Evolutionary conservation across 2,797 vertebrate genomes (phyloP).

Genomic region (Enteromius paludinosus): DNA sequence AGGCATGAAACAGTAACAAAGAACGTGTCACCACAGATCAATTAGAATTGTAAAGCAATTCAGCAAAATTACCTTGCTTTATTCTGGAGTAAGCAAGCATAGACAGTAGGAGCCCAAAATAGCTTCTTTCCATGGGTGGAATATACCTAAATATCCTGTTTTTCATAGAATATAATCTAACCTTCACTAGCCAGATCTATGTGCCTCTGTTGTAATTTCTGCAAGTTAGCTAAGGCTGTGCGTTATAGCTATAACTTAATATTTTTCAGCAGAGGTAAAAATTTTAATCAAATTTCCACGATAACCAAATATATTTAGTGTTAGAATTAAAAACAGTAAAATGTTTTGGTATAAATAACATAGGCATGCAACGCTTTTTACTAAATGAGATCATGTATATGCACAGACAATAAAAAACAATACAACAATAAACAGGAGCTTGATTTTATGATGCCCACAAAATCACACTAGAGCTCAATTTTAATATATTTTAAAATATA

Average conservation of each 20-base stretch:
- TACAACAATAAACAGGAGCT: not conserved
- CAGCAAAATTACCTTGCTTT: not conserved
- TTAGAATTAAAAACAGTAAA: not conserved
- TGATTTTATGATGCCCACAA: not conserved
- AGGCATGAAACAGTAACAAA: slow-evolving; percentile 49
- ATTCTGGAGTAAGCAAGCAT: not conserved
- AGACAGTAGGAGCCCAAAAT: not conserved
- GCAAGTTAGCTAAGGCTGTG: not conserved
- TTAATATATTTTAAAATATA: not conserved
- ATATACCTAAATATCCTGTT: not conserved
- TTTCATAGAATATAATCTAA: not conserved
- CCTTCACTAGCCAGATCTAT: not conserved
- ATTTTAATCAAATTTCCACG: not conserved
- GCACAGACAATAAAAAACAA: not conserved
- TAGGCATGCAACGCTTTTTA: not conserved
- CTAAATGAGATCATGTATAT: not conserved
- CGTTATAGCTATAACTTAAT: not conserved
- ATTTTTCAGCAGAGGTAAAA: not conserved
- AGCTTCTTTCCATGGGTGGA: not conserved
- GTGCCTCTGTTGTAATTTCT: not conserved
- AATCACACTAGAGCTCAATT: not conserved
- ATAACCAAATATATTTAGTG: not conserved
- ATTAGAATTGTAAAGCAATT: slow-evolving; percentile 18
- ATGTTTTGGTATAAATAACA: not conserved
- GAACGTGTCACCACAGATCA: slow-evolving; percentile 11